Evolutionary conservation across 2,888 invertebrate species (phyloP).

Genomic region (Drosophila dives): DNA sequence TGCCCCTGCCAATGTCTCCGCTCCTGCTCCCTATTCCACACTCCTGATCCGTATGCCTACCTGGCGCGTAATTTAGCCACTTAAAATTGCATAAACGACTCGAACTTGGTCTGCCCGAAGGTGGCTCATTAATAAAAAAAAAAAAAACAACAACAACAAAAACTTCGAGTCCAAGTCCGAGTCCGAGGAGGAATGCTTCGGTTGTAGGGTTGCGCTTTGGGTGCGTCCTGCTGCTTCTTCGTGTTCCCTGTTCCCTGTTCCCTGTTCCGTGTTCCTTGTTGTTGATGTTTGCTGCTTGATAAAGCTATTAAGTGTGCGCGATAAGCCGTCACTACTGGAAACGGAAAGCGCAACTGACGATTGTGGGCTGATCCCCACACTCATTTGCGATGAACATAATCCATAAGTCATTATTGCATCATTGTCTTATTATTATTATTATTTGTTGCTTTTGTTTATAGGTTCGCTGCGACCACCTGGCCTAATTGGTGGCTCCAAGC

Average conservation of each 20-base stretch:
- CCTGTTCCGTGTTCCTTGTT: background rate
- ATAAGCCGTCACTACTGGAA: conserved; percentile 51
- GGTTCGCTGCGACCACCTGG: conserved; percentile 95
- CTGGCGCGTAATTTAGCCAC: conserved; percentile 76
- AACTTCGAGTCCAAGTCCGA: background rate
- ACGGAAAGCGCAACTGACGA: conserved; percentile 26
- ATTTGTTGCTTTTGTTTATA: conserved; percentile 81
- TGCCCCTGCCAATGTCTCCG: background rate
- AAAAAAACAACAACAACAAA: background rate
- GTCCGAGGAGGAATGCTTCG: background rate
- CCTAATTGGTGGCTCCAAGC: conserved; percentile 97
- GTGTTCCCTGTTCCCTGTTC: background rate
- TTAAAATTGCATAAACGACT: conserved; percentile 76
- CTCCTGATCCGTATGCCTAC: conserved; percentile 1
- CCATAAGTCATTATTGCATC: conserved; percentile 42
- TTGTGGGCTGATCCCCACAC: conserved; percentile 28
- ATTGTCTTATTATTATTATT: conserved; percentile 38
- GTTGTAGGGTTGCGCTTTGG: conserved; percentile 14
- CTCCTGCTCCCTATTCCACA: background rate
- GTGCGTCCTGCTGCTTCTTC: conserved; percentile 17
- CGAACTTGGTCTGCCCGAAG: conserved; percentile 31
- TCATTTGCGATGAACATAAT: conserved; percentile 23
- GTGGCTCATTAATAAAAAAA: conserved; percentile 82
- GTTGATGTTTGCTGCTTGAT: conserved; percentile 75
- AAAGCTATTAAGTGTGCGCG: conserved; percentile 81